phyloP scores from a whole-genome alignment of 2,113 vertebrate genomes.

The Cathartes aura region DNA sequence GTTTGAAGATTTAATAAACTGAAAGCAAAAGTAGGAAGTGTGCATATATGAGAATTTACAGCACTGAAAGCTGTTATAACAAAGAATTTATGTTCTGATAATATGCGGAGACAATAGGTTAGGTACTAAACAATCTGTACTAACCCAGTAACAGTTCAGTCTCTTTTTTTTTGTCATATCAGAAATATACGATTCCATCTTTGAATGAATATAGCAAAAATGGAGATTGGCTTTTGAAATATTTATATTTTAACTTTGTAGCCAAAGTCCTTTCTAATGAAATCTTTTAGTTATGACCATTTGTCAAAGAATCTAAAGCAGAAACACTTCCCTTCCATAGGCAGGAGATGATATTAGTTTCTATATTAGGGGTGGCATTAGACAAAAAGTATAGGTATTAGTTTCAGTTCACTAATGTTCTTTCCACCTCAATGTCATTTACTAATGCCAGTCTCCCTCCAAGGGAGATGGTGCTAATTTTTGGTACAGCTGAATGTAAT shows the following conservation, averaged over 20 bases:
- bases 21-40: not conserved
- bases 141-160: not conserved
- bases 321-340: not conserved
- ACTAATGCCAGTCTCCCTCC: not conserved
- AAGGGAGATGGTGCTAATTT: not conserved
- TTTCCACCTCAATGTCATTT: not conserved
- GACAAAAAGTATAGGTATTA: not conserved
- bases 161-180: not conserved
- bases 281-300: not conserved
- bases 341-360: not conserved
- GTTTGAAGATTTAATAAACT: not conserved
- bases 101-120: not conserved
- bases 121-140: not conserved
- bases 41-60: not conserved
- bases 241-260: slow-evolving; percentile 8
- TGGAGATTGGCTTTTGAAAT: slow-evolving; percentile 4
- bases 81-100: not conserved
- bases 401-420: not conserved
- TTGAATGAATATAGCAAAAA: not conserved
- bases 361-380: not conserved
- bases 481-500: not conserved
- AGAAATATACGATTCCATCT: not conserved
- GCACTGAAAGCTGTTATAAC: not conserved
- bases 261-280: not conserved
- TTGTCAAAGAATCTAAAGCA: not conserved